Base-by-base conservation (phyloP, 2,888 invertebrate genomes). In the Suillia variegata region DNA sequence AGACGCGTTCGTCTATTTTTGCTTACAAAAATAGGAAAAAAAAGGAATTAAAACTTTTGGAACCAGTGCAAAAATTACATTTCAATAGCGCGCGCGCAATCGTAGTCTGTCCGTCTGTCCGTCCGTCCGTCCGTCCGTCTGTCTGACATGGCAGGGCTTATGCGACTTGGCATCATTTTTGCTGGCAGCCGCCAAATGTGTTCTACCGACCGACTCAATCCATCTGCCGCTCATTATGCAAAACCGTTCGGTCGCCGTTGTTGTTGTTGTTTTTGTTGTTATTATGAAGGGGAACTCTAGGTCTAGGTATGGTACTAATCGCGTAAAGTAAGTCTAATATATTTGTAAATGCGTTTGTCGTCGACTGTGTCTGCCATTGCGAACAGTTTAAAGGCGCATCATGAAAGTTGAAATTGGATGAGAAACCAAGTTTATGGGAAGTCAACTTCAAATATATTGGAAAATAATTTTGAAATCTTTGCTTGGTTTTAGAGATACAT, bases 131-230 rank as follows among this genome's bases (percentile, higher is more conserved):
- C n/a, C n/a, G n/a, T n/a, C n/a, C n/a, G n/a, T n/a, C n/a, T n/a
- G n/a, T n/a, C n/a, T n/a, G n/a, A n/a, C n/a, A n/a, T n/a, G n/a
- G n/a, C n/a, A n/a, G n/a, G n/a, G 26, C 55, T 12, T 48, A 38
- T 56, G 22, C 45, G 33, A 20, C 26, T 24, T 54, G 34, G 21
- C 21, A 49, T 24, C 48, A n/a, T 51, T 42, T 56, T 54, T 50
- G 22, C 15, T 34, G 50, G 45, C 47, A 20, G 45, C 45, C 17
- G 45, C 20, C 45, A 20, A 45, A 13, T 20, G 45, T 20, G 5
- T 13, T 17, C 38, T 5, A 8, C 15, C 38, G 10, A 26, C 10
- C 38, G 6, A 38, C n/a, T 38, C 13, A 38, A 38, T 38, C 38
- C 38, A 38, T 38, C 38, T 38, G 38, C 38, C 38, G n/a, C 38